Conservation (phyloP, 2,113 vertebrate genomes). For the Propithecus coquereli region DNA sequence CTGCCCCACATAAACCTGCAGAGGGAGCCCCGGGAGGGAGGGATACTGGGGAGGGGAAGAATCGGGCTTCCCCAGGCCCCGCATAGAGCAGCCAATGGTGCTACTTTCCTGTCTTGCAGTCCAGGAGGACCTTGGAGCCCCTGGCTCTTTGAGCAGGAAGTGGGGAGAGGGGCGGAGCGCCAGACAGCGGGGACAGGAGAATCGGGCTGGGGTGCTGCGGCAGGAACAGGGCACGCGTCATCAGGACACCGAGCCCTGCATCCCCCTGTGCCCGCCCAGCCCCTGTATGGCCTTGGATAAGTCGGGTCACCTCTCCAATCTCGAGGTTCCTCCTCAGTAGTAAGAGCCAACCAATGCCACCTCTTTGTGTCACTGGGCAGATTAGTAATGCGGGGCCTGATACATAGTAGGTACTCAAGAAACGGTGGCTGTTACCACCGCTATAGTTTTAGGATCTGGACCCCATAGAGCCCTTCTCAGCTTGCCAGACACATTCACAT, state of each 20-base stretch:
- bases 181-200: not conserved
- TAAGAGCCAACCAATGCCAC: not conserved
- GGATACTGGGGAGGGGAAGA: not conserved
- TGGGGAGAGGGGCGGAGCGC: not conserved
- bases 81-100: not conserved
- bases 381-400: not conserved
- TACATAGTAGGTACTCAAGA: not conserved
- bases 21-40: constrained; percentile 51
- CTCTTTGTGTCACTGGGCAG: not conserved
- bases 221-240: fast-evolving
- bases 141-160: constrained; percentile 33
- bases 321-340: not conserved
- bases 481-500: not conserved
- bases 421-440: not conserved
- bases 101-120: not conserved
- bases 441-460: not conserved
- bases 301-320: not conserved
- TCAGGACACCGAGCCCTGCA: not conserved
- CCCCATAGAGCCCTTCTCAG: not conserved
- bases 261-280: fast-evolving
- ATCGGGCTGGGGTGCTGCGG: not conserved
- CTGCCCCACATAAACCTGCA: constrained; percentile 74
- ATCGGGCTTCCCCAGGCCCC: constrained; percentile 50
- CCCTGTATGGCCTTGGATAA: not conserved
- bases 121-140: not conserved